Evolutionary conservation across 1,140 invertebrate species (phyloP), one percentile per base, ranked within the genome.

Genomic region (Pogonomyrmex californicus): DNA sequence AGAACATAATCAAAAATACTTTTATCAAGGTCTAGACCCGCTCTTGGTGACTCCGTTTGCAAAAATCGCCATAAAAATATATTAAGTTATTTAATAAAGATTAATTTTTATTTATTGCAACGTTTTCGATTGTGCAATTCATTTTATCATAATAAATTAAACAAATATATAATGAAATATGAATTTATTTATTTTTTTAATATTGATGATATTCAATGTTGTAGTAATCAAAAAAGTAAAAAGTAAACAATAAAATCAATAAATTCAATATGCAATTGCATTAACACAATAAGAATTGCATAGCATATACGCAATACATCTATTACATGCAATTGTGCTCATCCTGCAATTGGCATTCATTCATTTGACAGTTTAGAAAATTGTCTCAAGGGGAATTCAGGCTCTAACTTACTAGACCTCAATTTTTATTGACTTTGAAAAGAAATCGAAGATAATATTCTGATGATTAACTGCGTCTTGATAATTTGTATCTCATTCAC

Each of bases 341-440:
- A 71, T 71, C 14, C 5, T n/a, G 12, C n/a, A 41, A 76, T 76
- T 56, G n/a, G 4, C 14, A 77, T 62, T 77, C 68, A 60, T 17
- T 6, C 3, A 60, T 76, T 77, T 62, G 7, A 77, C 23, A 77
- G 9, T 60, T 76, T 44, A 60, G 17, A 41, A 76, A 76, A 4
- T 23, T 30, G 56, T 30, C 41, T 14, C 56, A 77, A 77, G 38
- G 7, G 9, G 38, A 30, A 73, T 36, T 77, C 30, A 36, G 14
- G 62, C 41, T 77, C 14, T 77, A 44, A 17, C 9, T 47, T 44
- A 14, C 23, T 60, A 30, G n/a, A 58, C n/a, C 14, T 33, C 10
- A 12, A 23, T 23, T 58, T 58, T 58, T 44, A 75, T 58, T 2
- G 5, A 44, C 30, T 6, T 0, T 58, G 0, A 75, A 38, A 56